phyloP scores from a whole-genome alignment of 2,113 vertebrate genomes.

The Oostethus manadensis region DNA sequence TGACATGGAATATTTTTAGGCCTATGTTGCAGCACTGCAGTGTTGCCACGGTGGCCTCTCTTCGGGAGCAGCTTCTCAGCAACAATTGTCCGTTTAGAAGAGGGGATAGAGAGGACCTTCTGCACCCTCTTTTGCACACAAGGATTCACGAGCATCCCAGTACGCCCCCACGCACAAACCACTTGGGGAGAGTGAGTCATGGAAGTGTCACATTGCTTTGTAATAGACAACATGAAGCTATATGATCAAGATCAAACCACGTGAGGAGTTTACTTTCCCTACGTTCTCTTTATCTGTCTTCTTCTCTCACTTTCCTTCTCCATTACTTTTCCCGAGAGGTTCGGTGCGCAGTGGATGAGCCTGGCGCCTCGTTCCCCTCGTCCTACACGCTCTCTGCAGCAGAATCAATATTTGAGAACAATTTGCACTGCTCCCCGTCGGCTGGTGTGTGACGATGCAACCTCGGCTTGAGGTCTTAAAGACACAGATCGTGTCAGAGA shows the following conservation, averaged over 20 bases:
- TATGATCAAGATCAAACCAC: conserved; percentile 13
- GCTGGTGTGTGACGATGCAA: conserved; percentile 37
- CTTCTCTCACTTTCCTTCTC: conserved; percentile 2
- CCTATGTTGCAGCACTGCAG: conserved; percentile 55
- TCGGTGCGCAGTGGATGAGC: conserved; percentile 49
- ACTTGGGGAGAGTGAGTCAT: no score
- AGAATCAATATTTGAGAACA: conserved; percentile 69
- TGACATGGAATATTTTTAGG: conserved; percentile 74
- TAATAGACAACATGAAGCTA: conserved; percentile 12
- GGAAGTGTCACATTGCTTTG: not conserved
- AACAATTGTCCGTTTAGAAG: conserved; percentile 46
- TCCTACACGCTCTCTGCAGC: conserved; percentile 45
- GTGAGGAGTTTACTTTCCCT: conserved; percentile 17
- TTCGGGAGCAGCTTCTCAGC: conserved; percentile 38
- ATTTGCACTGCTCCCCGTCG: conserved; percentile 58
- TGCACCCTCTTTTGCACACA: no score
- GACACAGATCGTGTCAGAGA: conserved; percentile 14
- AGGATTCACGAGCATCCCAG: no score
- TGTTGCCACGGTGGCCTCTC: conserved; percentile 53
- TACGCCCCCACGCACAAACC: no score
- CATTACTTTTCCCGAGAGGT: conserved; percentile 20
- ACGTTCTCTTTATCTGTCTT: not conserved
- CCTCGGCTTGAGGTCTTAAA: conserved; percentile 19
- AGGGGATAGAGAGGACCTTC: no score
- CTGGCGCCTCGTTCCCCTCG: conserved; percentile 35